Evolutionary conservation across 2,797 vertebrate genomes (phyloP).

Genomic region (Urophycis tenuis): DNA sequence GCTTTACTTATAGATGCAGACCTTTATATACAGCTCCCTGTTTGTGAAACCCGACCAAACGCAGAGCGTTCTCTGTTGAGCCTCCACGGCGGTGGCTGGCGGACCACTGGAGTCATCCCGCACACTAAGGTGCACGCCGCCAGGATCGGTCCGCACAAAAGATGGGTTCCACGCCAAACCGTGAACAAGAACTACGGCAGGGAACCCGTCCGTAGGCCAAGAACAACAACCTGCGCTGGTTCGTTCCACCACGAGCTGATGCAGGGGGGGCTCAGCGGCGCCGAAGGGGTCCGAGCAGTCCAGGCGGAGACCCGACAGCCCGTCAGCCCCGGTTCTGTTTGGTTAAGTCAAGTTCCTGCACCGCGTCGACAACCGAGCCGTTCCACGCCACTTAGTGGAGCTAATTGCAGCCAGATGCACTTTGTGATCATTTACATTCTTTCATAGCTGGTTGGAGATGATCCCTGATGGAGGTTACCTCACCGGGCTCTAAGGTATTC

Average conservation of each 20-base stretch:
- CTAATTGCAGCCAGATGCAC: constrained; percentile 57
- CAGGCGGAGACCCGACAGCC: neutral
- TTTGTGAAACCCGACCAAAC: neutral
- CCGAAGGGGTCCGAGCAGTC: constrained; percentile 14
- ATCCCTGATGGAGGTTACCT: constrained; percentile 47
- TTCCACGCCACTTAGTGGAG: constrained; percentile 38
- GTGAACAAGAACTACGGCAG: neutral
- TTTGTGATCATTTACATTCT: constrained; percentile 47
- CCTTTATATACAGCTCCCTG: neutral
- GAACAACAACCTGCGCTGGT: neutral
- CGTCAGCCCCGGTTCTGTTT: constrained; percentile 8
- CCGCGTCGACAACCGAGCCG: constrained; percentile 17
- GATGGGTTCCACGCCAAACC: neutral
- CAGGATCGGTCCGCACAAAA: neutral
- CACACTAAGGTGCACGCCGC: neutral
- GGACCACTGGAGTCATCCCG: neutral
- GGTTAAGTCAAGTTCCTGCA: neutral
- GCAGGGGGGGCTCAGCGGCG: neutral
- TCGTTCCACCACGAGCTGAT: neutral
- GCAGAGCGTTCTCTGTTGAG: neutral
- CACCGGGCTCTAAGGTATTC: constrained; percentile 8
- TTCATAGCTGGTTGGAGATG: constrained; percentile 35
- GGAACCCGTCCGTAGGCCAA: neutral
- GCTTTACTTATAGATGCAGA: neutral
- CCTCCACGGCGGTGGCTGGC: neutral